phyloP scores from a whole-genome alignment of 2,888 invertebrate genomes.

The Pollenia labialis region DNA sequence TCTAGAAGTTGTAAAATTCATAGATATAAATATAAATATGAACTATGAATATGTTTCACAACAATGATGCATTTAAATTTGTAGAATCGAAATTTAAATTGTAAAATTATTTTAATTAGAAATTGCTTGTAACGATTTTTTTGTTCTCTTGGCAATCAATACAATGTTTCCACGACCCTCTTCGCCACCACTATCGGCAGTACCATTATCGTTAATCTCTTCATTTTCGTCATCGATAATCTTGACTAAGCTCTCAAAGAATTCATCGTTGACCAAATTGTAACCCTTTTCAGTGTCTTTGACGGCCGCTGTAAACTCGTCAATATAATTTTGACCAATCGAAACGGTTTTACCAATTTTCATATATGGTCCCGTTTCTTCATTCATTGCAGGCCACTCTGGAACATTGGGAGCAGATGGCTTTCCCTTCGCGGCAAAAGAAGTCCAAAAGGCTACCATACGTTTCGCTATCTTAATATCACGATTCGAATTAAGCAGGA shows the following conservation, averaged over 20 bases:
- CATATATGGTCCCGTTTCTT: slow-evolving; percentile 82
- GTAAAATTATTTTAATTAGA: too few relatives aligned
- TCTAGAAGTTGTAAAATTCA: too few relatives aligned
- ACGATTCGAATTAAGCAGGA: slow-evolving; percentile 79
- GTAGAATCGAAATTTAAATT: too few relatives aligned
- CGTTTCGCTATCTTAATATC: slow-evolving; percentile 84
- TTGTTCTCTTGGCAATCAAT: slow-evolving; percentile 76
- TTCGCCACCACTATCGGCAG: slow-evolving; percentile 59
- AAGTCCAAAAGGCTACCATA: slow-evolving; percentile 84
- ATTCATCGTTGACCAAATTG: slow-evolving; percentile 80
- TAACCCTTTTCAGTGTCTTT: slow-evolving; percentile 79
- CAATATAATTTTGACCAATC: slow-evolving; percentile 80
- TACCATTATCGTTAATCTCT: slow-evolving; percentile 57
- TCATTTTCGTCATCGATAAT: slow-evolving; percentile 63
- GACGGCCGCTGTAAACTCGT: slow-evolving; percentile 81
- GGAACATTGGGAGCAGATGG: slow-evolving; percentile 79
- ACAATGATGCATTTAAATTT: too few relatives aligned
- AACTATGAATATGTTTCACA: too few relatives aligned
- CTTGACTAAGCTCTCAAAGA: slow-evolving; percentile 78
- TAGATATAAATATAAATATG: too few relatives aligned
- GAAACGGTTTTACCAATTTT: slow-evolving; percentile 79
- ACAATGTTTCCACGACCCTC: slow-evolving; percentile 76
- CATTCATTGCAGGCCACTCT: slow-evolving; percentile 81
- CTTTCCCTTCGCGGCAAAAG: slow-evolving; percentile 81
- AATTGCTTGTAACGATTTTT: slow-evolving; percentile 12